Base-by-base conservation (phyloP, 2,113 vertebrate species). In the Phyllostomus discolor region DNA sequence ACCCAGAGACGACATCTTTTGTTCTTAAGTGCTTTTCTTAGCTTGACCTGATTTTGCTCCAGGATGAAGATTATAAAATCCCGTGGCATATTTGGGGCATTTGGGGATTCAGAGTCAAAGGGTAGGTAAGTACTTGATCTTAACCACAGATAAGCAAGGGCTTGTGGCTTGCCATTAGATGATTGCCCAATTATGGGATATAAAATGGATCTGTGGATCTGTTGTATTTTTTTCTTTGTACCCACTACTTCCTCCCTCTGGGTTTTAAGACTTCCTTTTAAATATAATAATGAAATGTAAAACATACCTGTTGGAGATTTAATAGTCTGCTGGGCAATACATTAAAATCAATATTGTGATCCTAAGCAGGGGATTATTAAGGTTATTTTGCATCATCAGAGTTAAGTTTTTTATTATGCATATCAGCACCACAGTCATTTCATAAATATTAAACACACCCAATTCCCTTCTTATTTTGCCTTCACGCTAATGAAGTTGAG, bases 371-470 rank as follows among this genome's bases (percentile, higher is more conserved):
- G 91, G 31, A 94, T 97, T 97, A 93, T 91, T 95, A 97, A 69
- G 84, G 76, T 70, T 90, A 88, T 86, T 97, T 96, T 88, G 66
- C 93, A 92, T 93, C 96, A 89, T 54, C 79, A 80, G 78, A 97
- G 70, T 48, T 89, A 91, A 97, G 64, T 78, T 91, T 95, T 97
- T 94, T 96, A 95, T 97, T 97, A 93, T 88, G 83, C 97, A 95
- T 84, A 93, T 95, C 94, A 95, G 96, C 62, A 96, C 72, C 90
- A 78, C 69, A 95, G 48, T 81, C 50, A 88, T 95, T 98, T 98
- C 85, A 97, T 98, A 98, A 98, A 98, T 98, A 98, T 97, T 98
- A 98, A 98, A 91, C 57, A 97, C 26, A 89, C 64, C 91, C 90
- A 66, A 66, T 93, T 97, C 96, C 86, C 78, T 98, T 95, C 97